Base-by-base conservation (phyloP, 2,888 invertebrate species). In the Apeira syringaria region DNA sequence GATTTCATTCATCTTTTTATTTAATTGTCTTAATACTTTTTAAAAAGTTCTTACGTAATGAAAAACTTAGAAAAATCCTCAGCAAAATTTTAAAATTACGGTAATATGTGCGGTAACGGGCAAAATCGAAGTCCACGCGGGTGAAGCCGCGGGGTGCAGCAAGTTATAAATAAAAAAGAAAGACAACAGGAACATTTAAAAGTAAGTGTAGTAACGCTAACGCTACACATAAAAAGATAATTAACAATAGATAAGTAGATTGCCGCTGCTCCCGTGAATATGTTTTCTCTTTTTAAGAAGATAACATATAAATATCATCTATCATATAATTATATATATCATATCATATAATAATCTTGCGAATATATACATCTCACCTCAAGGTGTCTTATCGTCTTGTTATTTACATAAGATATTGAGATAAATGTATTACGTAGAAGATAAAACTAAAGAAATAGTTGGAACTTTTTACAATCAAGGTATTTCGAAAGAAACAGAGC, bases 241-340 rank as follows among this genome's bases (percentile, higher is more conserved):
- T 53, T 59, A 57, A 47, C 47, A 47, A 52, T 53, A 51, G 52
- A 55, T 55, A 61, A 48, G 26, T 32, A 20, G 39, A 40, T 37
- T 32, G 24, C 45, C n/a, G n/a, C n/a, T n/a, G n/a, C n/a, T n/a
- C 58, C 61, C 55, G 56, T 60, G 59, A 61, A 58, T 59, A 56
- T 56, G 48, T 56, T 59, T 59, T 60, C 52, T 54, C 56, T 51
- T 47, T 52, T 39, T 37, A n/a, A n/a, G n/a, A n/a, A n/a, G n/a
- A n/a, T n/a, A n/a, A n/a, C n/a, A n/a, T n/a, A n/a, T n/a, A n/a
- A n/a, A n/a, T n/a, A n/a, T n/a, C n/a, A n/a, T n/a, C n/a, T n/a
- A n/a, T n/a, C n/a, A n/a, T n/a, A n/a, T n/a, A n/a, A n/a, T n/a
- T n/a, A n/a, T n/a, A n/a, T n/a, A n/a, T n/a, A n/a, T n/a, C n/a